phyloP scores from a whole-genome alignment of 2,888 invertebrate species.

The Rugalucina vietnamica region DNA sequence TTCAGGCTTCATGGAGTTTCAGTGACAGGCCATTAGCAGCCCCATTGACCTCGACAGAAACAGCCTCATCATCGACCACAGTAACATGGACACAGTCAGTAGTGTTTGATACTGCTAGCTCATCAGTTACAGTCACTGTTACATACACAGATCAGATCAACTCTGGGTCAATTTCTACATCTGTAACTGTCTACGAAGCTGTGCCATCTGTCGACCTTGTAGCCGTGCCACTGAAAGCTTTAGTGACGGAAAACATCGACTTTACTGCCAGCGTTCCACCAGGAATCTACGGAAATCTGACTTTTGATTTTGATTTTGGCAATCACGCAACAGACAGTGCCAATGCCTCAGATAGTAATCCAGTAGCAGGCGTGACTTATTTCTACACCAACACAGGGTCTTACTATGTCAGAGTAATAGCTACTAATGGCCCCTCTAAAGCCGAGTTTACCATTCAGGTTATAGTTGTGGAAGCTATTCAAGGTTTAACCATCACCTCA shows the following conservation, averaged over 20 bases:
- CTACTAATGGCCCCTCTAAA: slow-evolving; percentile 55
- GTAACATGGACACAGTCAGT: slow-evolving; percentile 26
- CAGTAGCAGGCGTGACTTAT: slow-evolving; percentile 36
- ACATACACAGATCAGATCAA: slow-evolving; percentile 41
- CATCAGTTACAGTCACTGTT: slow-evolving; percentile 14
- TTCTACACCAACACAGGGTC: slow-evolving; percentile 41
- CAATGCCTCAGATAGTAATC: not conserved
- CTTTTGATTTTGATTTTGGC: slow-evolving; percentile 53
- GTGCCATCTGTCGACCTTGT: slow-evolving; percentile 37
- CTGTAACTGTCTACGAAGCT: slow-evolving; percentile 47
- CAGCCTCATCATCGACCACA: slow-evolving; percentile 17
- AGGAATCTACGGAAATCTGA: slow-evolving; percentile 51
- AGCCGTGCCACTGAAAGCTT: slow-evolving; percentile 16
- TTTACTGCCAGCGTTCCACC: slow-evolving; percentile 42
- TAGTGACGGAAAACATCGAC: not conserved
- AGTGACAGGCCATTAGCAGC: slow-evolving; percentile 20
- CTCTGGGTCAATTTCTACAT: not conserved
- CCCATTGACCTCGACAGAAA: slow-evolving; percentile 17
- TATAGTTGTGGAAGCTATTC: slow-evolving; percentile 48
- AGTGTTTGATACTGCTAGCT: slow-evolving; percentile 27
- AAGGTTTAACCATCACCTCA: slow-evolving; percentile 42
- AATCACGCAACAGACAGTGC: slow-evolving; percentile 41
- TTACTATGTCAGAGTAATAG: slow-evolving; percentile 54
- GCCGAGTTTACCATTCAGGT: slow-evolving; percentile 29
- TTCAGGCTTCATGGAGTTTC: slow-evolving; percentile 42